Evolutionary conservation across 2,113 vertebrate genomes (phyloP), one percentile per base, ranked within the genome.

Genomic region (Chloroceryle aenea): DNA sequence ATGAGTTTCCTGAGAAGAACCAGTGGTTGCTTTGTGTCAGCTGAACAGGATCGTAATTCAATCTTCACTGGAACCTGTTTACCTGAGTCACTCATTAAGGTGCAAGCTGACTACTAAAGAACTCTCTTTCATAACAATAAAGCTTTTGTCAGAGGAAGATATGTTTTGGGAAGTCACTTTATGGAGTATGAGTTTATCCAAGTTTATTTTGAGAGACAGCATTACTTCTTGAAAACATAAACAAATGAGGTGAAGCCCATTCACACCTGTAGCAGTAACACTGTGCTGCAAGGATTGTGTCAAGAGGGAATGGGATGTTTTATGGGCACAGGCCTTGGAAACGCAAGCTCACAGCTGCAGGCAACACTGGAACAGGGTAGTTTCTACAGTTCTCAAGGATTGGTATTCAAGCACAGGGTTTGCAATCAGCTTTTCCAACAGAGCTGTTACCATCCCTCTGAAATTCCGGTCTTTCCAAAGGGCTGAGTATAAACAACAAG

Each of bases 11-110:
- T 92, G 92, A 97, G 97, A 97, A 96, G 91, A 98, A 95, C 95
- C 94, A 95, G 97, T 97, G 97, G 95, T 92, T 95, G 97, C 97
- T 98, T 98, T 98, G 98, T 98, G 98, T 97, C 98, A 96, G 96
- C 96, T 95, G 96, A 93, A 86, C 21, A 80, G 98, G 95, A 91
- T 92, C 75, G 98, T 96, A 98, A 99, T 97, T 96, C 98, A 97
- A 98, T 96, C 97, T 94, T 78, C 89, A 58, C 78, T 34, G 80
- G 72, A 74, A 86, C 38, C 86, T 59, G 77, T 27, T 88, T 42
- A 68, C 61, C 94, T 32, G 66, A 42, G 43, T 52, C 89, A 94
- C 96, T 94, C 92, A 52, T 20, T 14, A 34, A 59, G 47, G 63
- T 27, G n/a, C 29, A 18, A 12, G 81, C 61, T 85, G 87, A 2